phyloP scores from a whole-genome alignment of 2,797 vertebrate species.

The Sebastes trivittatus region DNA sequence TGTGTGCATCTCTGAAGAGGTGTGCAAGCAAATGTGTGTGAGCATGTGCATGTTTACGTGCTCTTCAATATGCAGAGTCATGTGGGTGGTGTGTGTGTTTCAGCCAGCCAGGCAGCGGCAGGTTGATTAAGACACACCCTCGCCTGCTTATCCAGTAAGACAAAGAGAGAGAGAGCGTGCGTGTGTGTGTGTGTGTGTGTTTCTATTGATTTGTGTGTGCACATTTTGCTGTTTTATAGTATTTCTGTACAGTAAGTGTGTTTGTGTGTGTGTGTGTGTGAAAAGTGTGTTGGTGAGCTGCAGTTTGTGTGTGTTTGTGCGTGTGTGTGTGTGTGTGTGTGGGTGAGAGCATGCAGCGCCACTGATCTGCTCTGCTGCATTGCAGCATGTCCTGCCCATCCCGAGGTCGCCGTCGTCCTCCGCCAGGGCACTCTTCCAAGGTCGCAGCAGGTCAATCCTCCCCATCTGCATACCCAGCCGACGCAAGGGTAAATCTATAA shows the following conservation, averaged over 20 bases:
- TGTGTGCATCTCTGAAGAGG: background rate
- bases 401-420: conserved; percentile 71
- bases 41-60: background rate
- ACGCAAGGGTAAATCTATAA: conserved; percentile 62
- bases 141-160: conserved; percentile 37
- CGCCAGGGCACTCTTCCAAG: conserved; percentile 73
- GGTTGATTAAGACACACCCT: conserved; percentile 65
- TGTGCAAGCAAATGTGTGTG: background rate
- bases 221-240: conserved; percentile 3
- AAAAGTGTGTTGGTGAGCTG: conserved; percentile 9
- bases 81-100: conserved; percentile 32
- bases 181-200: background rate
- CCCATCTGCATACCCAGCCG: conserved; percentile 74
- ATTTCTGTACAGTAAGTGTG: conserved; percentile 21
- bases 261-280: conserved; percentile 7
- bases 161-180: background rate
- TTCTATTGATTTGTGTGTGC: conserved; percentile 30
- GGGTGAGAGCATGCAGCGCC: conserved; percentile 59
- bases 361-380: conserved; percentile 82
- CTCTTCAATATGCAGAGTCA: conserved; percentile 48
- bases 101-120: conserved; percentile 41
- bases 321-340: conserved; percentile 8
- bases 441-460: conserved; percentile 76
- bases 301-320: conserved; percentile 17
- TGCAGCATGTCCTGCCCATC: conserved; percentile 79